Conservation (phyloP, 2,888 invertebrate species). For the Sesia apiformis region DNA sequence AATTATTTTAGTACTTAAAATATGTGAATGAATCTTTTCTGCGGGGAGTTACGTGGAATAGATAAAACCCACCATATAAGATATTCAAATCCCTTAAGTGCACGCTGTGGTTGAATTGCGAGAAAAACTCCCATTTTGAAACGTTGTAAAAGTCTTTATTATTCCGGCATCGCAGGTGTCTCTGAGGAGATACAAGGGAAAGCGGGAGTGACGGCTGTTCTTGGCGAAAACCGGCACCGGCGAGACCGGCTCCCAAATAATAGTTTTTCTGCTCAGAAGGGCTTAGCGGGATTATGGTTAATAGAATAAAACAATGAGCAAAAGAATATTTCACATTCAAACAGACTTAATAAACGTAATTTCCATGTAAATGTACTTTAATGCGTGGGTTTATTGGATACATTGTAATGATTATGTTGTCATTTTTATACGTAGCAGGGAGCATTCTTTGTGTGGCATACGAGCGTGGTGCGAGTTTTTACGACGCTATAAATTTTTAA, state of each 20-base stretch:
- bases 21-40: constrained; percentile 46
- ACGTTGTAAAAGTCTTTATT: constrained; percentile 71
- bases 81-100: constrained; percentile 75
- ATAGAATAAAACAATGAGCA: too few relatives aligned
- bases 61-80: constrained; percentile 67
- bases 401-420: constrained; percentile 34
- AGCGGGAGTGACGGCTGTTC: constrained; percentile 39
- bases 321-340: too few relatives aligned
- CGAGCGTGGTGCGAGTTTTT: constrained; percentile 52
- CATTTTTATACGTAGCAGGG: constrained; percentile 37
- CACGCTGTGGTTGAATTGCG: constrained; percentile 70
- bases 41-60: constrained; percentile 47
- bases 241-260: constrained; percentile 29
- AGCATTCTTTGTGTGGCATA: constrained; percentile 37
- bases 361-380: neutral
- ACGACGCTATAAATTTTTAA: constrained; percentile 66
- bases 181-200: constrained; percentile 50
- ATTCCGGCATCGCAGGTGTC: constrained; percentile 69
- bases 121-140: constrained; percentile 70
- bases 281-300: too few relatives aligned
- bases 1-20: constrained; percentile 51
- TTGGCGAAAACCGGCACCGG: constrained; percentile 24
- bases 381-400: constrained; percentile 5
- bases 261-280: constrained; percentile 21
- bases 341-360: too few relatives aligned